Percentiles rank a stretch among this genome's conserved stretches.
Evolutionary conservation across 2,113 vertebrate genomes (phyloP).

Genomic region (Pardalotus punctatus): DNA sequence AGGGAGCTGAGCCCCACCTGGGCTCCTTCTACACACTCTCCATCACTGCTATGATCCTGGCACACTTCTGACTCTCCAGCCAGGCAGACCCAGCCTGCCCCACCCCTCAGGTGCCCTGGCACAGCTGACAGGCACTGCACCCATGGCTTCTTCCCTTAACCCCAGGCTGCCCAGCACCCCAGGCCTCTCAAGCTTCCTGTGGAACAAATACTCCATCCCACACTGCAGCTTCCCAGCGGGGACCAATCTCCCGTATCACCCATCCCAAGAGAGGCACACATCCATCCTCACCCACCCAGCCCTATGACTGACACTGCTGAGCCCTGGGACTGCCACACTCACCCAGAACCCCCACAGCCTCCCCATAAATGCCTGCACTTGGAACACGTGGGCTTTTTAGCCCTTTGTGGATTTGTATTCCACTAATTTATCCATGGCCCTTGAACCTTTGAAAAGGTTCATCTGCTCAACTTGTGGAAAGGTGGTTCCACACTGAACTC

Average conservation of each 20-base stretch:
- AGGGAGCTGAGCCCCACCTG: not conserved
- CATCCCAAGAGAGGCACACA: not conserved
- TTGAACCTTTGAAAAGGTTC: not conserved
- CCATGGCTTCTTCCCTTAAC: not conserved
- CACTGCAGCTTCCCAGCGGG: not conserved
- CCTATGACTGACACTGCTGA: not conserved
- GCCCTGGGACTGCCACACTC: not conserved
- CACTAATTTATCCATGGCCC: not conserved
- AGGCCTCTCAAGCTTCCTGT: not conserved
- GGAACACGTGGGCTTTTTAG: fast-evolving
- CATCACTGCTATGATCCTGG: not conserved
- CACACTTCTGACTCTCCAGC: not conserved
- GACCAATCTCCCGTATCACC: not conserved
- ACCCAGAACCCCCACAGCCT: not conserved
- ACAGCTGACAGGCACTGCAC: not conserved
- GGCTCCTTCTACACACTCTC: not conserved
- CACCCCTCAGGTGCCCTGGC: not conserved
- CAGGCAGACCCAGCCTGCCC: not conserved
- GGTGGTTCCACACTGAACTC: not conserved
- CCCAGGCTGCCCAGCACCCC: not conserved
- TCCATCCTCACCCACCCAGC: not conserved
- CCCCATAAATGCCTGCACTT: fast-evolving
- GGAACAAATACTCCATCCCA: not conserved
- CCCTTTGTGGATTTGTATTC: not conserved
- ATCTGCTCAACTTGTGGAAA: not conserved